Base-by-base conservation (phyloP, 35 echinoderm and acorn worm genomes). In the Apostichopus japonicus region DNA sequence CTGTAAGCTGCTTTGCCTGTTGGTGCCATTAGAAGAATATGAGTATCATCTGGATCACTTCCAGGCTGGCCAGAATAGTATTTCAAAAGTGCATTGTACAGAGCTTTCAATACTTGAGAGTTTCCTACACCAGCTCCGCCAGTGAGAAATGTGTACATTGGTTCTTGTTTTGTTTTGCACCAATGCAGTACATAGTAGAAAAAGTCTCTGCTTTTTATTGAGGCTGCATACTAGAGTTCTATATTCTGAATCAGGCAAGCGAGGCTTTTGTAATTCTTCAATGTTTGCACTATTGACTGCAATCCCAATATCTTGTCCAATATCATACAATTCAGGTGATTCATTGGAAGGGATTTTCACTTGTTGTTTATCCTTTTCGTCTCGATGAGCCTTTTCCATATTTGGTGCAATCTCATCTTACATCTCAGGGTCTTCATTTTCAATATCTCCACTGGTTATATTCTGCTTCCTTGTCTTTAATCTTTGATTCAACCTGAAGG, bases 41-140 rank as follows among this genome's bases (percentile, higher is more conserved):
- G 9, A 6, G 58, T 56, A 52, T 80, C 61, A 54, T 92, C 91
- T 53, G 91, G 91, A 25, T 80, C 90, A 14, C 8, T 65, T 8
- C 71, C 72, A 24, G 70, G 72, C 6, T 7, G 10, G 58, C 6
- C 24, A n/a, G 71, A 56, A 6, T 51, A 61, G 78, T 87, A 78
- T 19, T 54, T 72, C 10, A 86, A 15, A 2, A 92, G 56, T 14
- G 77, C 61, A 16, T 92, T 10, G 15, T 82, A 72, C 16, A 84
- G 77, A 8, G 84, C 92, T 70, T 54, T 84, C 9, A 88, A 8
- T 6, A 86, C 19, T 19, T 79, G 57, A 53, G 83, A 78, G 54
- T 93, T 93, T 61, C 92, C 84, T 8, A 93, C 92, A 58, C 86
- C 92, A 27, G 72, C 92, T 16, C 73, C 71, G 44, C 92, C 92